phyloP scores from a whole-genome alignment of 2,797 vertebrate genomes.

The Jordanella pulchra region DNA sequence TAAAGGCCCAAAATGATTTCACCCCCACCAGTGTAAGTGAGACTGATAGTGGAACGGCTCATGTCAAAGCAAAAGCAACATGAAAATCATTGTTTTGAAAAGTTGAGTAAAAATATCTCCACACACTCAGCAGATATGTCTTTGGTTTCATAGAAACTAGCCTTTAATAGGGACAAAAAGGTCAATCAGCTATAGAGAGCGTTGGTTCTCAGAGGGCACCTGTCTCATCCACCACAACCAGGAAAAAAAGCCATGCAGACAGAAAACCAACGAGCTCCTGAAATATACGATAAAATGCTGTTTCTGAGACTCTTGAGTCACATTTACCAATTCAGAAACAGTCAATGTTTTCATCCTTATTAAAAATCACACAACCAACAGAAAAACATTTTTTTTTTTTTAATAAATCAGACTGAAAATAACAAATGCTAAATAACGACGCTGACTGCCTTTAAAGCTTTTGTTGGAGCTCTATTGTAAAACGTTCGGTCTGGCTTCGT shows the following conservation, averaged over 20 bases:
- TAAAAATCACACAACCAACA: background rate
- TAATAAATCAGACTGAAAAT: background rate
- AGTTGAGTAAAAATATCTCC: slow-evolving; percentile 22
- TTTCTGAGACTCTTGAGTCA: slow-evolving; percentile 15
- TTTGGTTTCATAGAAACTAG: slow-evolving; percentile 22
- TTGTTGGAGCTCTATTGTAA: slow-evolving; percentile 10
- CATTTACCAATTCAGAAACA: background rate
- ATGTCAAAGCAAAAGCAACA: slow-evolving; percentile 7
- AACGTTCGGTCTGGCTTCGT: slow-evolving; percentile 8
- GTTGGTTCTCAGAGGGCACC: slow-evolving; percentile 24
- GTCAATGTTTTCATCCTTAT: background rate
- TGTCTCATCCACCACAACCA: slow-evolving; percentile 11
- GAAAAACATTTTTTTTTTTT: background rate
- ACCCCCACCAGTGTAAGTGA: slow-evolving; percentile 15
- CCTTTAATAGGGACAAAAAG: slow-evolving; percentile 42
- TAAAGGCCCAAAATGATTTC: slow-evolving; percentile 42
- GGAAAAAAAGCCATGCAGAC: too few relatives aligned
- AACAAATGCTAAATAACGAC: background rate
- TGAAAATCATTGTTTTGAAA: slow-evolving; percentile 12
- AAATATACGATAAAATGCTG: slow-evolving; percentile 4
- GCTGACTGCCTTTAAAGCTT: background rate
- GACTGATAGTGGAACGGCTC: slow-evolving; percentile 10
- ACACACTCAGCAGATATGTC: slow-evolving; percentile 21
- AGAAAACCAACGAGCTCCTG: slow-evolving; percentile 3
- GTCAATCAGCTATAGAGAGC: slow-evolving; percentile 34